A percentile compares a stretch with the other conserved stretches of the same genome.
phyloP scores from a whole-genome alignment of 2,797 vertebrate genomes.

The Dipus sagitta region DNA sequence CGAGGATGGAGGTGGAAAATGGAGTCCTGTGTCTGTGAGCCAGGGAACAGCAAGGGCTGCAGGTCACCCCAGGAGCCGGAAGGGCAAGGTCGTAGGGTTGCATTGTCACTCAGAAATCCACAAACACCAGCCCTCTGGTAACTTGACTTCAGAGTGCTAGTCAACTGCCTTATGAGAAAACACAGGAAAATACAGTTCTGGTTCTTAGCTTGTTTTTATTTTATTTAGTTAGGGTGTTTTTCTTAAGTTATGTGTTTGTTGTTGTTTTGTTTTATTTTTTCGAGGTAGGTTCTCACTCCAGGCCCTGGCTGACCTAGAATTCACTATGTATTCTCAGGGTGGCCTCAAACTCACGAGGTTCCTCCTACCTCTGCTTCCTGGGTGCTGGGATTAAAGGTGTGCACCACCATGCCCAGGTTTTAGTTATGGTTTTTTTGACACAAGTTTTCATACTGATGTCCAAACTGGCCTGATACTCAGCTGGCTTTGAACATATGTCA shows the following conservation, averaged over 20 bases:
- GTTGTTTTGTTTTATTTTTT: background rate
- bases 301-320: background rate
- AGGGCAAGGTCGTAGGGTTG: accelerated
- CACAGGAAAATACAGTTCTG: no score
- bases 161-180: background rate
- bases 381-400: background rate
- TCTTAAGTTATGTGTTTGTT: background rate
- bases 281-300: background rate
- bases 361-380: background rate
- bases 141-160: background rate
- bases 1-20: background rate
- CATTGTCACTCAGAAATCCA: background rate
- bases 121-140: background rate
- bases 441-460: no score
- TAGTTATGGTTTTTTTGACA: background rate
- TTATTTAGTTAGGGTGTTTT: no score
- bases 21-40: accelerated
- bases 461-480: no score
- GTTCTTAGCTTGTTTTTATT: background rate
- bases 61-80: background rate
- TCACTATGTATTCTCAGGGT: background rate
- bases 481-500: no score
- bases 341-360: background rate
- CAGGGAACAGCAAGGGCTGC: accelerated
- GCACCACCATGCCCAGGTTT: background rate